A percentile compares a stretch with the other conserved stretches of the same genome.
Conservation (phyloP, 2,888 invertebrate species). For the Aleiodes testaceus region DNA sequence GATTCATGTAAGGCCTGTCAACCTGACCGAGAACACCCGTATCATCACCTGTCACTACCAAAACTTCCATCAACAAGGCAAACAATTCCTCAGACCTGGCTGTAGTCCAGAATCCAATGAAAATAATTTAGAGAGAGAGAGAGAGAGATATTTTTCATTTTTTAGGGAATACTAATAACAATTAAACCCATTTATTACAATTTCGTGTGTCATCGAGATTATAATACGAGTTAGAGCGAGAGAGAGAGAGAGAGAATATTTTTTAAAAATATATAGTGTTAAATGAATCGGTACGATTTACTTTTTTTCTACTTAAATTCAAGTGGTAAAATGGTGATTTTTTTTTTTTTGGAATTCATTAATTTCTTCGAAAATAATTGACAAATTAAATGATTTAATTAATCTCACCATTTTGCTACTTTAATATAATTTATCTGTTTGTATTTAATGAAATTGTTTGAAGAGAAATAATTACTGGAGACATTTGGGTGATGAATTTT, state of each 20-base stretch:
- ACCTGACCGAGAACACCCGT: slow-evolving; percentile 60
- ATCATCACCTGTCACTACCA: slow-evolving; percentile 55
- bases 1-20: slow-evolving; percentile 83
- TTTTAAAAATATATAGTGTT: too few relatives aligned
- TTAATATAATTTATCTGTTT: too few relatives aligned
- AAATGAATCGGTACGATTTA: background rate
- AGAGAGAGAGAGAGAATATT: too few relatives aligned
- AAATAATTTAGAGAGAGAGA: background rate
- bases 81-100: slow-evolving; percentile 65
- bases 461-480: slow-evolving; percentile 12
- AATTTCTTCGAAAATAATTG: too few relatives aligned
- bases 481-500: slow-evolving; percentile 26
- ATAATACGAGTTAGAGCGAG: background rate
- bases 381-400: too few relatives aligned
- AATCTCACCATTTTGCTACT: slow-evolving; percentile 17
- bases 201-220: slow-evolving; percentile 24
- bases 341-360: too few relatives aligned
- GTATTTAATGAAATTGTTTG: background rate
- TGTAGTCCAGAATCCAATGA: slow-evolving; percentile 49
- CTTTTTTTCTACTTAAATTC: background rate
- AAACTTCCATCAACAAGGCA: slow-evolving; percentile 60
- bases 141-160: slow-evolving; percentile 39
- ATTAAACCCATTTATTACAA: background rate
- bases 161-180: too few relatives aligned
- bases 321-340: too few relatives aligned